These are phyloP conservation scores for Steinernema feltiae DNA, from an alignment of 1,140 invertebrate genomes.

Conservation along the genomic window DNA sequence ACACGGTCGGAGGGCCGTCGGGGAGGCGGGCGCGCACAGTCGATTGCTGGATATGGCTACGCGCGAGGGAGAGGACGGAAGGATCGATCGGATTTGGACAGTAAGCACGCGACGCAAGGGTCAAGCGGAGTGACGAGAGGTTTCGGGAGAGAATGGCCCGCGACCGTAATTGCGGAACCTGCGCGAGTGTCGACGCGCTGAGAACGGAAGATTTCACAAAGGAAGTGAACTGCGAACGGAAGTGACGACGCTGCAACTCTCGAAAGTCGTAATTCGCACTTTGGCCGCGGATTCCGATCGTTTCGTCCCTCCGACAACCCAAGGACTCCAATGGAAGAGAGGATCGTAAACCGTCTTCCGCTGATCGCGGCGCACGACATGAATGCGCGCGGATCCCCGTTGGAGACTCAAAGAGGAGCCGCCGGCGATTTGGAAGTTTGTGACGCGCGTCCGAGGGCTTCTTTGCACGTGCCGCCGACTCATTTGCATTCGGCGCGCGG, in stretches of 20 bases:
- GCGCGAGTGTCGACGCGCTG: neutral
- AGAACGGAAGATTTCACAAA: neutral
- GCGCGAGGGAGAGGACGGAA: neutral
- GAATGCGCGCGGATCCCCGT: neutral
- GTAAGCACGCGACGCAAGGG: conserved; percentile 9
- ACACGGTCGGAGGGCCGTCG: neutral
- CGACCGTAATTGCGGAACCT: neutral
- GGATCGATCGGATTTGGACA: conserved; percentile 15
- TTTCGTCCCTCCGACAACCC: too few species aligned
- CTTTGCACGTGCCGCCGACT: neutral
- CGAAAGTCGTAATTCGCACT: neutral
- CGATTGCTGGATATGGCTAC: neutral
- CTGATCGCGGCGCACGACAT: neutral
- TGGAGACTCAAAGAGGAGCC: neutral
- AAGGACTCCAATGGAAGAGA: too few species aligned
- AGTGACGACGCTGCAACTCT: neutral
- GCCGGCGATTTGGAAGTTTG: neutral
- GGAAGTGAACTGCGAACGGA: neutral
- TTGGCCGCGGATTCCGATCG: too few species aligned
- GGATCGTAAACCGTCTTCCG: neutral
- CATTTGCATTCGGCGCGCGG: neutral
- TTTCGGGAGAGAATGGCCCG: neutral
- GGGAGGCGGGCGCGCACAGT: neutral
- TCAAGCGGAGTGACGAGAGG: neutral
- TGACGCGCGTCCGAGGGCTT: neutral